Base-by-base conservation (phyloP, 2,113 vertebrate genomes). In the human (Homo sapiens) region DNA sequence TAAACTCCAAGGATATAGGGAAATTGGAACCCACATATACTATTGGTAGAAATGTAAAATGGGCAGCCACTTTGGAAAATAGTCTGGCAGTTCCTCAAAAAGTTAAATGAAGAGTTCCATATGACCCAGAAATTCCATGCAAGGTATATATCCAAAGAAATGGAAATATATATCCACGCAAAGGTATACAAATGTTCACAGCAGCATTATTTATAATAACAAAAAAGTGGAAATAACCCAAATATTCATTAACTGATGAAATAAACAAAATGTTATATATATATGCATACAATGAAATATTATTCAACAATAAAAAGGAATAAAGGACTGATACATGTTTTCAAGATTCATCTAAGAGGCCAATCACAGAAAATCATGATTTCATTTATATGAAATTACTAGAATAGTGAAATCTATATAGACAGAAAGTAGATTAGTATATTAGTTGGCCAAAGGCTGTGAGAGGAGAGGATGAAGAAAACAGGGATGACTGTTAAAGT, bases 281-380 rank as follows among this genome's bases (percentile, higher is more conserved):
- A 14, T 75, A 75, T 45, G 13, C 13, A 75, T 45, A 73, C 16
- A 35, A 89, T 18, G n/a, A 20, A 50, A 32, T 89, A 82, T 50
- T 81, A 89, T 73, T 89, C 66, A 27, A 30, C 64, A 82, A 82
- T 52, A 52, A 91, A 73, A 89, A 82, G 92, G 75, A 87, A 79
- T 55, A 61, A 79, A 86, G 68, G 35, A 84, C 25, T 48, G 75
- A 88, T 30, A 82, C 43, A 32, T 38, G 22, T 73, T 83, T 83
- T 92, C 32, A 48, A 83, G 30, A 73, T 70, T 91, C 27, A 55
- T 9, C 78, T 75, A 73, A 38, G 64, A 68, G 64, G 45, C 20
- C 40, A 75, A 43, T 45, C 73, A 40, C 40, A 45, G 73, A 75
- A 75, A 75, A 22, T 12, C 73, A 45, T 3, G 27, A 45, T 45